These are phyloP conservation scores for Linhomoeus sp. DNA, from an alignment of 2,888 invertebrate genomes.

Conservation along the genomic window DNA sequence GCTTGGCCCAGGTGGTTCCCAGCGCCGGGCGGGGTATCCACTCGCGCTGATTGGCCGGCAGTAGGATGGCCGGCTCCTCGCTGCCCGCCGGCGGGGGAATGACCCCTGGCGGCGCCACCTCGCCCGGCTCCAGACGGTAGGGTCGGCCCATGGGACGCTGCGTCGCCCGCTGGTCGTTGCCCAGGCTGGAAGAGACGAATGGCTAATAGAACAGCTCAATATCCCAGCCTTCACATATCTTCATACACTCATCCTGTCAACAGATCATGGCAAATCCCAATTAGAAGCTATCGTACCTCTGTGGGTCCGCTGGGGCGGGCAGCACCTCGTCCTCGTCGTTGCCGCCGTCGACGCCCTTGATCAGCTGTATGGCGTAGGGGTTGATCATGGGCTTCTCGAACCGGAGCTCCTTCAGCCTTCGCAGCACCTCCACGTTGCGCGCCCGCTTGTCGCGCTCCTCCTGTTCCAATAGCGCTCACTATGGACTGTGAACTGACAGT, in stretches of 20 bases:
- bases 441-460: background rate
- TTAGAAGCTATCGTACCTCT: no score
- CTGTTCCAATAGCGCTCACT: background rate
- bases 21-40: background rate
- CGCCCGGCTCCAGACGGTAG: slow-evolving; percentile 4
- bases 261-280: no score
- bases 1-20: background rate
- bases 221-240: background rate
- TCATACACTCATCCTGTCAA: no score
- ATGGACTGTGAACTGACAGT: no score
- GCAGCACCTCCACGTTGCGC: background rate
- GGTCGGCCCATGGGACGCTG: background rate
- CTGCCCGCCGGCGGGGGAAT: background rate
- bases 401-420: background rate
- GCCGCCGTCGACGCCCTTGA: background rate
- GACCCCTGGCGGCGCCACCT: slow-evolving; percentile 1
- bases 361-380: background rate
- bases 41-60: background rate
- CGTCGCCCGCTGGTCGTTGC: background rate
- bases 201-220: no score
- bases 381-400: slow-evolving; percentile 4
- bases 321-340: background rate
- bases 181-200: background rate
- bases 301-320: no score
- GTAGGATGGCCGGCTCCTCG: background rate